Conservation (phyloP, 1,140 invertebrate species). For the Leptinotarsa defecta region DNA sequence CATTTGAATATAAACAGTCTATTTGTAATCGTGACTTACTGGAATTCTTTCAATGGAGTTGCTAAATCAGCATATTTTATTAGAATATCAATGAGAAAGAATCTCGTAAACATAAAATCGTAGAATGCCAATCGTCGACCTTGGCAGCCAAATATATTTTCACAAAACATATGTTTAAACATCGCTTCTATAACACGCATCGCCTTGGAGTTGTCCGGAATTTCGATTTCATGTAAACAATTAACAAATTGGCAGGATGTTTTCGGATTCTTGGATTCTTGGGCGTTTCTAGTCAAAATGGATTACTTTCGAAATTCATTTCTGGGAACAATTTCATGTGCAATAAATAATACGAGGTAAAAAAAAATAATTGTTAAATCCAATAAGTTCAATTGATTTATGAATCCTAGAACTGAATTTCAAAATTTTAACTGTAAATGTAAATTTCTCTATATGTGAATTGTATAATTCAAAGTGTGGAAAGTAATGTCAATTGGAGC, state of each 20-base stretch:
- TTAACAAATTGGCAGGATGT: background rate
- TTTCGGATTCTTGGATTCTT: background rate
- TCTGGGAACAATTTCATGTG: too few species aligned
- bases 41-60: background rate
- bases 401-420: too few species aligned
- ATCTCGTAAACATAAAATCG: background rate
- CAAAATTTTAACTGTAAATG: too few species aligned
- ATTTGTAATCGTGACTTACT: background rate
- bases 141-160: background rate
- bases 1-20: too few species aligned
- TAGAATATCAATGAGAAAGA: background rate
- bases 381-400: too few species aligned
- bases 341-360: too few species aligned
- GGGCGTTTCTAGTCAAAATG: too few species aligned
- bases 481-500: too few species aligned
- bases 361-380: too few species aligned
- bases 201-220: background rate
- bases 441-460: too few species aligned
- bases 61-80: background rate
- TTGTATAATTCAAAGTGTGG: too few species aligned
- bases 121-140: background rate
- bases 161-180: constrained; percentile 1
- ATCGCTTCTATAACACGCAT: background rate
- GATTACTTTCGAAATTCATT: too few species aligned
- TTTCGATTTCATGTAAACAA: background rate